phyloP scores from a whole-genome alignment of 2,888 invertebrate species.

The Limulus polyphemus region DNA sequence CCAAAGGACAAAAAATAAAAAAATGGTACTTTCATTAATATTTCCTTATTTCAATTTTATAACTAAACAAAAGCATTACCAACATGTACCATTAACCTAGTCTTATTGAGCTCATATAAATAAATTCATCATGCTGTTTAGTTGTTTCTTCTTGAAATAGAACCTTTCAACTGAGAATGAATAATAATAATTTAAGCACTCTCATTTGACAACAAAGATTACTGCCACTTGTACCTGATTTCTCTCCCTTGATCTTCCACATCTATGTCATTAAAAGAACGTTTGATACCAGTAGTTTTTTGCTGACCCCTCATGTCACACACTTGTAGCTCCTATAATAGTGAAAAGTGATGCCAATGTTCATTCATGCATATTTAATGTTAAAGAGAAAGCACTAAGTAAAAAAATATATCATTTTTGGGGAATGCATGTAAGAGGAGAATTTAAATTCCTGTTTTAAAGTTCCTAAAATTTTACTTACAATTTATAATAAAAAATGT shows the following conservation, averaged over 20 bases:
- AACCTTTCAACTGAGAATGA: neutral
- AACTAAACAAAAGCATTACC: too few relatives aligned
- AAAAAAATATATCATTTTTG: too few relatives aligned
- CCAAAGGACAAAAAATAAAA: neutral
- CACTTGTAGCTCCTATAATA: slow-evolving; percentile 8
- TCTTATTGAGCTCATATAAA: too few relatives aligned
- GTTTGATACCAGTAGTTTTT: slow-evolving; percentile 19
- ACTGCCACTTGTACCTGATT: slow-evolving; percentile 11
- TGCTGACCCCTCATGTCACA: neutral
- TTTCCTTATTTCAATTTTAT: neutral
- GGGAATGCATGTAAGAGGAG: too few relatives aligned
- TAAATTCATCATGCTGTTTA: too few relatives aligned
- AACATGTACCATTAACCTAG: too few relatives aligned
- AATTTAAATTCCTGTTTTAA: too few relatives aligned
- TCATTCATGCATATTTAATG: too few relatives aligned
- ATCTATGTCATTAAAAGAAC: slow-evolving; percentile 14
- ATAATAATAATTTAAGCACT: neutral
- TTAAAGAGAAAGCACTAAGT: too few relatives aligned
- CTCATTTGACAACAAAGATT: neutral
- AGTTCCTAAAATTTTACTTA: too few relatives aligned
- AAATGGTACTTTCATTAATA: neutral
- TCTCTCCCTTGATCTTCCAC: slow-evolving; percentile 25
- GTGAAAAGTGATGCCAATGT: neutral
- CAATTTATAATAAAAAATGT: too few relatives aligned
- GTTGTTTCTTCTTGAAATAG: too few relatives aligned